Conservation (phyloP, 2,113 vertebrate genomes). For the Petromus typicus region DNA sequence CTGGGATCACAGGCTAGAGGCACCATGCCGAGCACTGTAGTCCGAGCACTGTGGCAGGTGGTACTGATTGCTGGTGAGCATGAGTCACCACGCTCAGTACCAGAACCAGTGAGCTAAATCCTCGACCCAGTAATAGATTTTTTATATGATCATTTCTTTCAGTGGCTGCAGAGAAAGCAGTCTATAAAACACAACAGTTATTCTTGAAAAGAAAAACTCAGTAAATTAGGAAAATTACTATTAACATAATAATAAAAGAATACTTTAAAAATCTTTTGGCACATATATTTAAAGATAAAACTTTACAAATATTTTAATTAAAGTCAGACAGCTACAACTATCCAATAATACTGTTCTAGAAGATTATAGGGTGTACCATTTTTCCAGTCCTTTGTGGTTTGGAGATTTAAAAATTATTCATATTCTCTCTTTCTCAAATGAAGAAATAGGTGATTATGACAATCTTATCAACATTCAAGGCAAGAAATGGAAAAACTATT, state of each 20-base stretch:
- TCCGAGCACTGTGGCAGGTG: too few relatives aligned
- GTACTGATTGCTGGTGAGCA: too few relatives aligned
- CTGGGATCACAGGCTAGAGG: too few relatives aligned
- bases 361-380: background rate
- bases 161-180: background rate
- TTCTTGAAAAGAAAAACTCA: background rate
- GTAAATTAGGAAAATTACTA: slow-evolving; percentile 25
- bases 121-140: too few relatives aligned
- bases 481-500: background rate
- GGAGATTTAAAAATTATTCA: background rate
- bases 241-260: background rate
- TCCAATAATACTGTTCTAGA: background rate
- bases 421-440: background rate
- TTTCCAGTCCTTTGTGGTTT: background rate
- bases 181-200: background rate
- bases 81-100: too few relatives aligned
- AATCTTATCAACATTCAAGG: slow-evolving; percentile 24
- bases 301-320: background rate
- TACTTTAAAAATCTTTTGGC: background rate
- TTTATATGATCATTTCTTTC: background rate
- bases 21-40: too few relatives aligned
- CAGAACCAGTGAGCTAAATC: too few relatives aligned
- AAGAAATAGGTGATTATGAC: background rate
- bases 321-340: background rate
- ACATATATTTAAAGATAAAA: slow-evolving; percentile 1